phyloP scores from a whole-genome alignment of 2,888 invertebrate species.

The Synanthedon andrenaeformis region DNA sequence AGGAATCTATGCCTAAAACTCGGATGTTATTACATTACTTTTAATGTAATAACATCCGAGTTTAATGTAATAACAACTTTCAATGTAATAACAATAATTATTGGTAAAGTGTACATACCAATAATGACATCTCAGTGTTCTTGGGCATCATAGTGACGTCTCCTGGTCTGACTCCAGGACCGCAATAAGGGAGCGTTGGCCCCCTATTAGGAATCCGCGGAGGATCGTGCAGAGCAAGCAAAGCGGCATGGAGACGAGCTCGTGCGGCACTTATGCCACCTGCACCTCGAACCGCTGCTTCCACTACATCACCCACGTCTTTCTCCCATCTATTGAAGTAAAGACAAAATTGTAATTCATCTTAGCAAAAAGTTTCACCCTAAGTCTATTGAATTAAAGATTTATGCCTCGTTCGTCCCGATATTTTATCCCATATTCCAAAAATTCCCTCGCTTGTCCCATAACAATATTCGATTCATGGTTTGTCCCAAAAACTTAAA shows the following conservation, averaged over 20 bases:
- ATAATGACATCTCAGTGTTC: constrained; percentile 59
- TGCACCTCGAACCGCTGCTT: constrained; percentile 66
- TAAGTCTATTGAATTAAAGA: too few relatives aligned
- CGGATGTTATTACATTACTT: too few relatives aligned
- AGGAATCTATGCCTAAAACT: background rate
- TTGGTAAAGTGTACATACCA: constrained; percentile 39
- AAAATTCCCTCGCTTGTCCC: too few relatives aligned
- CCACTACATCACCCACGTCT: constrained; percentile 69
- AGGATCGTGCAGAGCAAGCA: constrained; percentile 47
- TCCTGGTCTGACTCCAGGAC: constrained; percentile 64
- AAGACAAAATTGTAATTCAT: background rate
- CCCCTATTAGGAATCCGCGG: constrained; percentile 50
- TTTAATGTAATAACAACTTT: background rate
- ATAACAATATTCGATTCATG: too few relatives aligned
- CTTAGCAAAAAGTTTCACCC: background rate
- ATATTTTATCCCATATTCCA: too few relatives aligned
- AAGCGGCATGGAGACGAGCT: constrained; percentile 52
- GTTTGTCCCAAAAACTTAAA: too few relatives aligned
- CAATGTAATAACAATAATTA: too few relatives aligned
- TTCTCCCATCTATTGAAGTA: constrained; percentile 45
- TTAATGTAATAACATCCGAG: background rate
- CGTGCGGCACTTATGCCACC: constrained; percentile 52
- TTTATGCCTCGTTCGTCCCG: too few relatives aligned
- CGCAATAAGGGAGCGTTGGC: constrained; percentile 72
- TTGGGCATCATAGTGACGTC: constrained; percentile 67